Evolutionary conservation across 1,140 invertebrate species (phyloP), one percentile per base, ranked within the genome.

Genomic region (Pseudomyrmex pallidus): DNA sequence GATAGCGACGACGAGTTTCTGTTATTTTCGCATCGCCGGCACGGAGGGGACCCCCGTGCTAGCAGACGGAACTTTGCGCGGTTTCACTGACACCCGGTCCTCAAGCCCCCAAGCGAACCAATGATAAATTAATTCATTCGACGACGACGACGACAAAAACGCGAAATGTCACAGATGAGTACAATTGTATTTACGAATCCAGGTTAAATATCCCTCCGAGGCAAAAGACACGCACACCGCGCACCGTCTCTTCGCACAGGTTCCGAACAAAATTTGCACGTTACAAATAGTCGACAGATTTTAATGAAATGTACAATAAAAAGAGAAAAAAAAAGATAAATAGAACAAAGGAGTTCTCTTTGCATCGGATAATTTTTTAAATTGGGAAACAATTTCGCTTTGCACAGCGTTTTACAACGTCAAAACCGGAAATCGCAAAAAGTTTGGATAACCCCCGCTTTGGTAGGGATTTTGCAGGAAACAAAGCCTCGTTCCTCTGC

Each of bases 1-100:
- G 66, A 72, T 80, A 70, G 76, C 76, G 66, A 48, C 76, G 66
- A 61, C 64, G 66, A 80, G 76, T 80, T 80, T 80, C 76, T 80
- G 76, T 80, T 80, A 80, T 80, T 80, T 80, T 80, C 76, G 76
- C 76, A 80, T 61, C 66, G 76, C 76, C 54, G 66, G 76, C 76
- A 56, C 63, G 63, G 5, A 4, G 25, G 67, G 76, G 64, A 70
- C 76, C 76, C 76, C 76, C 72, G 72, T 61, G 76, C 46, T 59
- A 70, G 76, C 76, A 44, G 44, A 44, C 66, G 25, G 22, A 80
- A 80, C 66, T 80, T 80, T 72, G 54, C 76, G 64, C 54, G 76
- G 76, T 80, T 80, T 80, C 76, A 56, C 54, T 50, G 76, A 80
- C 72, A 66, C 66, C 66, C 76, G 12, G 76, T 66, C 35, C 35